These are phyloP conservation scores for Corvus moneduloides DNA, from an alignment of 2,113 vertebrate species.

Conservation along the genomic window DNA sequence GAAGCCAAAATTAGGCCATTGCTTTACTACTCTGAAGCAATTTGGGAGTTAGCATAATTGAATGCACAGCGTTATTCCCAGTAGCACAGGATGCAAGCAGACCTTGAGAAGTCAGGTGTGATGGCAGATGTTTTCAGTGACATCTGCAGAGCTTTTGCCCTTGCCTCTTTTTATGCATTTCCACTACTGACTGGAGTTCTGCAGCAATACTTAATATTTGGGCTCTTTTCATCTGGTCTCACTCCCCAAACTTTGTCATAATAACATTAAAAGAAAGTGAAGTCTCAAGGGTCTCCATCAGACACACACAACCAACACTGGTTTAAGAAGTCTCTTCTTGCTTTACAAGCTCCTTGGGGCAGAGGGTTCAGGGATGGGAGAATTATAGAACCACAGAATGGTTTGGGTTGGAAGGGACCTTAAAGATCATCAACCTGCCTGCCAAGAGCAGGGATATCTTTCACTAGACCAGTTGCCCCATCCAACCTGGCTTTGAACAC, in stretches of 20 bases:
- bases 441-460: not conserved
- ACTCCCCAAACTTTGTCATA: fast-evolving
- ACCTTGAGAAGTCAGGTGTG: not conserved
- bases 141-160: not conserved
- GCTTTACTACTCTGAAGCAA: not conserved
- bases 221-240: not conserved
- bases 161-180: not conserved
- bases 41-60: not conserved
- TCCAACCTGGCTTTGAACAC: not conserved
- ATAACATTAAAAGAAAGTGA: not conserved
- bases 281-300: not conserved
- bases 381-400: not conserved
- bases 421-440: not conserved
- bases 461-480: not conserved
- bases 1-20: not conserved
- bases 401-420: not conserved
- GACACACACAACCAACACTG: not conserved
- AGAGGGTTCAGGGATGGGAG: fast-evolving
- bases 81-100: not conserved
- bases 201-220: not conserved
- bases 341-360: not conserved
- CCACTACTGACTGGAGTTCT: not conserved
- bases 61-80: not conserved
- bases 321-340: not conserved
- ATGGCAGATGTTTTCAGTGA: not conserved